Base-by-base conservation (phyloP, 2,888 invertebrate species). In the Troides helena region DNA sequence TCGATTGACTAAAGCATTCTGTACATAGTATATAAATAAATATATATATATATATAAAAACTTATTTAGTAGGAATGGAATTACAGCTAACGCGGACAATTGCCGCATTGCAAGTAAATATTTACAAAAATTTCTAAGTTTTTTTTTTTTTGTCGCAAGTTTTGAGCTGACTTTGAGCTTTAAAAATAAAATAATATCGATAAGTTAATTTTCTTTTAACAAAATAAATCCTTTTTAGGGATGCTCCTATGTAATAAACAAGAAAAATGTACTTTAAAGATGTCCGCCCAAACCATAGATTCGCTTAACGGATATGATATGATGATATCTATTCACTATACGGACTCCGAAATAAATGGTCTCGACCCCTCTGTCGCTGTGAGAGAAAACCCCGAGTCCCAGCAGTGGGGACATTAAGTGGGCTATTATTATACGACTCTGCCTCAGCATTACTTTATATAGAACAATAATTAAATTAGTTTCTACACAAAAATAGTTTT, bases 131-230 rank as follows among this genome's bases (percentile, higher is more conserved):
- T 74, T 71, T 76, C 75, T 70, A 74, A 39, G 72, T 74, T 71
- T 72, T 70, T 30, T 58, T 8, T 23, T 58, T 72, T 74, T 77
- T 76, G 21, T 78, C 65, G 72, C 74, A 77, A 69, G 75, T 82
- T 88, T 92, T 92, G 92, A 92, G 92, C 92, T 91, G 81, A 84
- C 86, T 92, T 92, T 92, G 91, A 91, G 91, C 91, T 90, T 90
- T 86, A 82, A 84, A 85, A 90, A 89, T 86, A 89, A 90, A 88
- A 85, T 74, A 72, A 73, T 71, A 70, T 69, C 65, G 67, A 73
- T 67, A 67, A 71, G 70, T 81, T 81, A 79, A 74, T 75, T 70
- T 81, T 72, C 73, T 73, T 73, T 60, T 67, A 72, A 72, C 76
- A 68, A 74, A 76, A 74, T 67, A 72, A 69, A 74, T 39, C 59